Evolutionary conservation across 2,113 vertebrate genomes (phyloP).

Genomic region (Panthera uncia): DNA sequence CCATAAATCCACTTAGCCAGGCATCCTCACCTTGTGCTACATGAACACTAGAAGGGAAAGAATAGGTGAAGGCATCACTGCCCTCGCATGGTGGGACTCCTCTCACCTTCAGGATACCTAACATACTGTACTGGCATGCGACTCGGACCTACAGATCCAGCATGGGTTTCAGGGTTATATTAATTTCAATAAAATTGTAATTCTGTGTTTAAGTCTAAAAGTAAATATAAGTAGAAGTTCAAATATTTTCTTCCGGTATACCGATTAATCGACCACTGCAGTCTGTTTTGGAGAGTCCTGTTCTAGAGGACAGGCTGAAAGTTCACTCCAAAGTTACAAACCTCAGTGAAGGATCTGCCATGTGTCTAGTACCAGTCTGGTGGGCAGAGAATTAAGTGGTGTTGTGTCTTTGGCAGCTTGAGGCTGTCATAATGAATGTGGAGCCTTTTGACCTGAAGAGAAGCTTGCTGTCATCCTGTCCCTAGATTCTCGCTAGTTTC

Average conservation of each 20-base stretch:
- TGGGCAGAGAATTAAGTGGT: not conserved
- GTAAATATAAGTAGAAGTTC: not conserved
- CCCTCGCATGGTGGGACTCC: not conserved
- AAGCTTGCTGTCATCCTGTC: not conserved
- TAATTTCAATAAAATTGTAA: not conserved
- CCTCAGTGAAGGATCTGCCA: not conserved
- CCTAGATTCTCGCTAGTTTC: not conserved
- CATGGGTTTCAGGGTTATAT: not conserved
- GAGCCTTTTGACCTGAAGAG: not conserved
- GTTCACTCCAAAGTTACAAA: not conserved
- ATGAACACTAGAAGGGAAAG: not conserved
- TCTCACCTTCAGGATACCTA: not conserved
- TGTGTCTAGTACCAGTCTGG: not conserved
- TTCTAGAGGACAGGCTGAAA: not conserved
- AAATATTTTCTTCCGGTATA: not conserved
- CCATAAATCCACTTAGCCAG: not conserved
- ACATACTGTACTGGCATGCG: not conserved
- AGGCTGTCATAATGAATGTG: not conserved
- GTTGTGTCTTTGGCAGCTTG: not conserved
- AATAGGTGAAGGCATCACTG: not conserved
- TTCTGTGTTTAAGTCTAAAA: constrained; percentile 39
- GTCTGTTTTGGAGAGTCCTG: not conserved
- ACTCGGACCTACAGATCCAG: not conserved
- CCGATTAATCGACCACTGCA: not conserved
- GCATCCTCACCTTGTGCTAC: not conserved